Evolutionary conservation across 2,797 vertebrate genomes (phyloP), one percentile per base, ranked within the genome.

Genomic region (Pangasius mekongensis): DNA sequence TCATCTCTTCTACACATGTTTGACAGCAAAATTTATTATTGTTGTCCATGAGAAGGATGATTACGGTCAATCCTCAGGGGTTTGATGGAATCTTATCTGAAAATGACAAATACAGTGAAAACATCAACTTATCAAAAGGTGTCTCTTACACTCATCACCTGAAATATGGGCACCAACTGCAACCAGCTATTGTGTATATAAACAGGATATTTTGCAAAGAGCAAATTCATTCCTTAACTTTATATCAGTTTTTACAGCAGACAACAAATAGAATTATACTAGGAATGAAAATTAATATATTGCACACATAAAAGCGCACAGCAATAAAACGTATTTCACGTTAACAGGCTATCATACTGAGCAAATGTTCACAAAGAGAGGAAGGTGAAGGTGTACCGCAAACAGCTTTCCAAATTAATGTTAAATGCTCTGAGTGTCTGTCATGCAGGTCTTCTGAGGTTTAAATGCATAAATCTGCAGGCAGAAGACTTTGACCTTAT

Each of bases 321-420:
- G 87, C 91, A 89, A 85, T 94, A 94, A 96, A 94, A 94, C 91
- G 92, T 91, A 94, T 93, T 95, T 94, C 94, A 92, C 93, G 93
- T 93, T 93, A 94, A 95, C 93, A 56, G 49, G 66, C 33, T 33
- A 33, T 33, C 33, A 33, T 33, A 33, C 33, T 33, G 43, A 73
- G 83, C 58, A 87, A 84, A 80, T 73, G 69, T 52, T 74, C 22
- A 85, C 43, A 64, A 71, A 39, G 67, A 67, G 36, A 30, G 36
- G 9, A 33, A 56, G 11, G 64, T 69, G 47, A 84, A 66, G 60
- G 47, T 81, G 54, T 78, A 88, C 74, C 24, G 60, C 66, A 64
- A 84, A 85, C 62, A 71, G 67, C 52, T n/a, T 73, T 49, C 39
- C 66, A 83, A 80, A 87, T 83, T 84, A 89, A 83, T 60, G 24